phyloP scores from a whole-genome alignment of 2,888 invertebrate species.

The Stomorhina lunata region DNA sequence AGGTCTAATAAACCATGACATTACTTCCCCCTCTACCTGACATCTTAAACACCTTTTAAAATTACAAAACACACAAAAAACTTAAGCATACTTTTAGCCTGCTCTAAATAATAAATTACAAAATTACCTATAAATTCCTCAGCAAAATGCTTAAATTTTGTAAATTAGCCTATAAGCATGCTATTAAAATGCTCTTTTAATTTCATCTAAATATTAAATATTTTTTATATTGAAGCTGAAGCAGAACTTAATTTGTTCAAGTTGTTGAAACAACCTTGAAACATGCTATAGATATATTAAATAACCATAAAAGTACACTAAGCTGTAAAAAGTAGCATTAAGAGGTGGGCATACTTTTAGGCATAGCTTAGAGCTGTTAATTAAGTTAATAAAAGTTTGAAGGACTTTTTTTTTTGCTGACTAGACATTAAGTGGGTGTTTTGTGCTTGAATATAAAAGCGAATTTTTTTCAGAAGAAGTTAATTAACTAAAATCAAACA shows the following conservation, averaged over 20 bases:
- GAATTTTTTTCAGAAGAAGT: no score
- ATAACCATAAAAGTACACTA: constrained; percentile 7
- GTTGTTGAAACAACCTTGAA: constrained; percentile 30
- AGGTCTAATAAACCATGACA: neutral
- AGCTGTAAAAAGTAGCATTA: neutral
- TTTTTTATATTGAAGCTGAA: neutral
- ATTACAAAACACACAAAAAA: neutral
- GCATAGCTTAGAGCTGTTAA: neutral
- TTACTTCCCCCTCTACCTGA: neutral
- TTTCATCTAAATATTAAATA: no score
- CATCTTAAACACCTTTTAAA: neutral
- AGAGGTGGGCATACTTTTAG: constrained; percentile 16
- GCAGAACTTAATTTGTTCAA: neutral
- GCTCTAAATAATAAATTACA: constrained; percentile 1
- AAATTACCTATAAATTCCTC: constrained; percentile 16
- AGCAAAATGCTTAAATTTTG: neutral
- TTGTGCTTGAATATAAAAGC: neutral
- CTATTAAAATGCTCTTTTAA: neutral
- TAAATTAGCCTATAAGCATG: neutral
- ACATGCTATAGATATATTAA: constrained; percentile 49
- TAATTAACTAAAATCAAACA: neutral
- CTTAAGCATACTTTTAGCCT: constrained; percentile 8
- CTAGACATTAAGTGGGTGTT: neutral
- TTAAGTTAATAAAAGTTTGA: constrained; percentile 19
- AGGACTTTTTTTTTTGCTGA: neutral